These are phyloP conservation scores for Triplophysa siluroides DNA, from an alignment of 2,113 vertebrate genomes.

Conservation along the genomic window DNA sequence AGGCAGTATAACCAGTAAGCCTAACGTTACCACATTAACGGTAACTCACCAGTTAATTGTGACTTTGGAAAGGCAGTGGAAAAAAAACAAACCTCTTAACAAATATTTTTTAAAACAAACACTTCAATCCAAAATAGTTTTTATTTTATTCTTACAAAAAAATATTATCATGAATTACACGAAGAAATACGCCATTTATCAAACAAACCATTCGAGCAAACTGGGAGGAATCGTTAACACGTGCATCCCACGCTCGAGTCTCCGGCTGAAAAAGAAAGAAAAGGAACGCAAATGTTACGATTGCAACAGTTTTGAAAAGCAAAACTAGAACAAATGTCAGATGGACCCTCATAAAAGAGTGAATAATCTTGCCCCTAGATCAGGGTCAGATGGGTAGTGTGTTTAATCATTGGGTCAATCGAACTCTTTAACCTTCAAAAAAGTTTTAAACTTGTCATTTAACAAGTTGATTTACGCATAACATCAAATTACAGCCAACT, in stretches of 20 bases:
- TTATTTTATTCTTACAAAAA: no score
- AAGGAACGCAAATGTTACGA: not conserved
- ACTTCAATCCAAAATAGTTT: no score
- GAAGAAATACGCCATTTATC: no score
- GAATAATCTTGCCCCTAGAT: slow-evolving; percentile 42
- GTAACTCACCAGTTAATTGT: no score
- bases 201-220: no score
- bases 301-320: not conserved
- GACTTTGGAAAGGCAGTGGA: no score
- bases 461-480: not conserved
- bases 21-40: no score
- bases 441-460: not conserved
- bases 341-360: slow-evolving; percentile 47
- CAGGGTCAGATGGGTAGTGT: slow-evolving; percentile 58
- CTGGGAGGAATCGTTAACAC: not conserved
- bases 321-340: not conserved
- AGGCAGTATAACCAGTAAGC: no score
- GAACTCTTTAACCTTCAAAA: not conserved
- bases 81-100: no score
- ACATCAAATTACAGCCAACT: not conserved
- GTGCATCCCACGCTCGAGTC: not conserved
- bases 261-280: not conserved
- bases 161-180: no score
- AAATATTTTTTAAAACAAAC: no score
- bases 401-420: slow-evolving; percentile 52